Base-by-base conservation (phyloP, 2,888 invertebrate genomes). In the Acrobasis suavella region DNA sequence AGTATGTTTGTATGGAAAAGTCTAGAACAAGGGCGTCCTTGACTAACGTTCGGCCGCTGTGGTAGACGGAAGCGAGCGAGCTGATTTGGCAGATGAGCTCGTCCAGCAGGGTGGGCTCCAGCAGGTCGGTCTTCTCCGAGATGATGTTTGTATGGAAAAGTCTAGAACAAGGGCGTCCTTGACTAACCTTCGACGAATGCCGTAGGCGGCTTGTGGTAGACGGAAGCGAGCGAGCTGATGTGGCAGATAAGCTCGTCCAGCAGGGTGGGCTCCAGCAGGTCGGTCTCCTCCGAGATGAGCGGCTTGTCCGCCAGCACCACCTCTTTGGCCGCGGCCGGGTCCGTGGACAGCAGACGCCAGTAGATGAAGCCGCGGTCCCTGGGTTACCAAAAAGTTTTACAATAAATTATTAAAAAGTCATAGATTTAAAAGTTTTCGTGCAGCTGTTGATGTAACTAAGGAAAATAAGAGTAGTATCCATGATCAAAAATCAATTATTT, bases 81-180 rank as follows among this genome's bases (percentile, higher is more conserved):
- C 98, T 98, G 80, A 99, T 99, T 89, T 99, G 99, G 83, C 99
- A 99, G 80, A 99, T 99, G 64, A 99, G 94, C 89, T 99, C 99
- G 86, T 99, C 99, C 67, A 99, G 91, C 51, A 99, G 92, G 0
- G 99, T 99, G 0, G 99, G 99, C 85, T 99, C 99, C 70, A 99
- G 90, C 54, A 99, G 93, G 93, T 99, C 99, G 0, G 99, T 99
- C 93, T 99, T 99, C 86, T 99, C 99, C 0, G 98, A 98, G 82
- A 99, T 99, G 62, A 99, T n/a, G n/a, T n/a, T n/a, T n/a, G n/a
- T n/a, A n/a, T n/a, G n/a, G n/a, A n/a, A n/a, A n/a, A n/a, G n/a
- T n/a, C n/a, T n/a, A n/a, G n/a, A n/a, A n/a, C n/a, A n/a, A n/a
- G n/a, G n/a, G n/a, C n/a, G n/a, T n/a, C n/a, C n/a, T n/a, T n/a